Evolutionary conservation across 2,888 invertebrate species (phyloP).

Genomic region (Blera fallax): DNA sequence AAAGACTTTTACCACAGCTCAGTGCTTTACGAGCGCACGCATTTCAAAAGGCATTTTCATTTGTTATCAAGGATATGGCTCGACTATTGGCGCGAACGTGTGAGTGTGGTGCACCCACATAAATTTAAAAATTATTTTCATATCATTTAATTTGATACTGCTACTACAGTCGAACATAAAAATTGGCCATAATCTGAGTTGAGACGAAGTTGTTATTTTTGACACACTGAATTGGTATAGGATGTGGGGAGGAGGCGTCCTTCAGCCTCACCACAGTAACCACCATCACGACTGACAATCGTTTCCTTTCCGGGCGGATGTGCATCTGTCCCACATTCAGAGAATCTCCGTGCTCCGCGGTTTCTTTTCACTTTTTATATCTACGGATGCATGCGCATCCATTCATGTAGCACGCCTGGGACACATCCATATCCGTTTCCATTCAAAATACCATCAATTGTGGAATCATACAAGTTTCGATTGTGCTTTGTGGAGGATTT

Average conservation of each 20-base stretch:
- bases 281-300: constrained; percentile 22
- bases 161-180: constrained; percentile 7
- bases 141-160: constrained; percentile 37
- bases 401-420: constrained; percentile 37
- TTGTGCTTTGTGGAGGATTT: constrained; percentile 37
- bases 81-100: not conserved
- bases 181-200: constrained; percentile 14
- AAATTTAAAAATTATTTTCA: constrained; percentile 50
- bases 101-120: not conserved
- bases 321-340: constrained; percentile 56
- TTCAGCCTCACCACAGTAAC: not conserved
- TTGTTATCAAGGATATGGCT: not conserved
- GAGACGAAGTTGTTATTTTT: constrained; percentile 6
- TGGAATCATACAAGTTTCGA: constrained; percentile 55
- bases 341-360: not conserved
- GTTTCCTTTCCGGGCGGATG: constrained; percentile 41
- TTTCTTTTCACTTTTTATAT: constrained; percentile 18
- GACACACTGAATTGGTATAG: not conserved
- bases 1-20: too few species aligned
- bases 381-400: constrained; percentile 24
- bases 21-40: not conserved
- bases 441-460: constrained; percentile 61
- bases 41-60: constrained; percentile 3
- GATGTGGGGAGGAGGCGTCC: not conserved
- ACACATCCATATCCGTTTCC: constrained; percentile 63